Percentiles rank a stretch among this genome's conserved stretches.
phyloP scores from a whole-genome alignment of 2,797 vertebrate genomes.

The Halcyon leucocephala region DNA sequence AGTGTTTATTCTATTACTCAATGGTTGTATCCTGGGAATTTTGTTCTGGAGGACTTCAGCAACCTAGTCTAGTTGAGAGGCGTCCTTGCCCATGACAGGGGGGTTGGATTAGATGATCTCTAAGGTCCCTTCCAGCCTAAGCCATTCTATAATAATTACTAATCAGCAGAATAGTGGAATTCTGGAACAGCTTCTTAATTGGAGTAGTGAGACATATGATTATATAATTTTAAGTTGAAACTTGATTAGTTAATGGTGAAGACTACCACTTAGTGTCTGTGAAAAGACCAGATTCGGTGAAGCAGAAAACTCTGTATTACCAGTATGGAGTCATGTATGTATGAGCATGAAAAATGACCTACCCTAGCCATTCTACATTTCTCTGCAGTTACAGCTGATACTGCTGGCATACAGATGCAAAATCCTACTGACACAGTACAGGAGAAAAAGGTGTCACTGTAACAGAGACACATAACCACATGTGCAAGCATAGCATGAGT shows the following conservation, averaged over 20 bases:
- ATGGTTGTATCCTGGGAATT: not conserved
- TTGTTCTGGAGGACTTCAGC: not conserved
- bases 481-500: not conserved
- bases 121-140: too few relatives aligned
- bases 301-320: not conserved
- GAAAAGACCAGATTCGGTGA: not conserved
- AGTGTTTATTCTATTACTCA: not conserved
- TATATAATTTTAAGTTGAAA: not conserved
- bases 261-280: not conserved
- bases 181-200: not conserved
- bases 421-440: not conserved
- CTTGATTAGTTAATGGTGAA: not conserved
- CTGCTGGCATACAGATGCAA: not conserved
- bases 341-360: not conserved
- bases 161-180: not conserved
- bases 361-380: not conserved
- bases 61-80: too few relatives aligned
- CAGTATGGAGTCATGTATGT: not conserved
- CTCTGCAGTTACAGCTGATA: not conserved
- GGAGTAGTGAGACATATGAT: not conserved
- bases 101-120: too few relatives aligned
- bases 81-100: too few relatives aligned
- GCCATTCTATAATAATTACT: not conserved
- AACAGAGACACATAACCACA: not conserved
- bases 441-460: not conserved